Conservation (phyloP, 1,140 invertebrate species). For the Sycobia sp. region DNA sequence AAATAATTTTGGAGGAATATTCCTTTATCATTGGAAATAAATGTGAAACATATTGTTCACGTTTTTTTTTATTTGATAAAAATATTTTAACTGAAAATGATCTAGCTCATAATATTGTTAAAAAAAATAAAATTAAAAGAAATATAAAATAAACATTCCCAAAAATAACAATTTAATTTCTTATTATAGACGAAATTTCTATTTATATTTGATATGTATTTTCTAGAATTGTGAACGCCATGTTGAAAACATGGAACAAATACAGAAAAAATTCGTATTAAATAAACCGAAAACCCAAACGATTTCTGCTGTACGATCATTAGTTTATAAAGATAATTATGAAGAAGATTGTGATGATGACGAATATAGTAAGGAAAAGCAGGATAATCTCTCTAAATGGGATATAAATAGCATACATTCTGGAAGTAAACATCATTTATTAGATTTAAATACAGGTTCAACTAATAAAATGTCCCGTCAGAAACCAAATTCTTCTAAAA, state of each 20-base stretch:
- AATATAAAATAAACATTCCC: background rate
- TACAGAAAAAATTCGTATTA: conserved; percentile 48
- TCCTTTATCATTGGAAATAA: too few relatives aligned
- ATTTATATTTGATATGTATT: background rate
- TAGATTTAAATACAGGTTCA: conserved; percentile 43
- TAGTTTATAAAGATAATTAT: conserved; percentile 59
- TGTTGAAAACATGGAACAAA: conserved; percentile 55
- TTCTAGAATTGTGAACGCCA: conserved; percentile 43
- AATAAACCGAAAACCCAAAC: conserved; percentile 53
- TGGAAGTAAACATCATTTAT: conserved; percentile 47
- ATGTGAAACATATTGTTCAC: too few relatives aligned
- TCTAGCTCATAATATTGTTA: too few relatives aligned
- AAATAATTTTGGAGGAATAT: too few relatives aligned
- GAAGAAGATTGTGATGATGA: conserved; percentile 60
- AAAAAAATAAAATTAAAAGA: background rate
- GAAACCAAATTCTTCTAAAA: conserved; percentile 51
- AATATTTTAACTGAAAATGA: too few relatives aligned
- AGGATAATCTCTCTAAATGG: conserved; percentile 55
- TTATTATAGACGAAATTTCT: too few relatives aligned
- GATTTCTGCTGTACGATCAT: conserved; percentile 40
- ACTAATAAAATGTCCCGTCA: conserved; percentile 48
- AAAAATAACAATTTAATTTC: too few relatives aligned
- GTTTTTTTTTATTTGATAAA: too few relatives aligned
- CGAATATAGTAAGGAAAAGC: conserved; percentile 56
- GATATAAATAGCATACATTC: conserved; percentile 52